Evolutionary conservation across 2,888 invertebrate species (phyloP).

Genomic region (Flexamia atlantica): DNA sequence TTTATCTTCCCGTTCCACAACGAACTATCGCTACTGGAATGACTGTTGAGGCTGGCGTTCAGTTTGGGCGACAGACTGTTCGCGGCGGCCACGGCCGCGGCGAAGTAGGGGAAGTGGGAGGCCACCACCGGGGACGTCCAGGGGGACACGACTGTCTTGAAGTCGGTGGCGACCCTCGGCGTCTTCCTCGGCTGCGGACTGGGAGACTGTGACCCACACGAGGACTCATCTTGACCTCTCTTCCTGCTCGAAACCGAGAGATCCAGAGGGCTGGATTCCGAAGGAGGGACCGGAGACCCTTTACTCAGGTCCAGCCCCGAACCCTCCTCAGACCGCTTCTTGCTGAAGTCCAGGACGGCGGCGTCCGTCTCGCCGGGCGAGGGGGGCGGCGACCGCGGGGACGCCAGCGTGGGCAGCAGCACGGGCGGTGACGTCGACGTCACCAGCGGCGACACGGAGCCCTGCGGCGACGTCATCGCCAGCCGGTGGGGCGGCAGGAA

Average conservation of each 20-base stretch:
- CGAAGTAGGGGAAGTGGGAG: slow-evolving; percentile 88
- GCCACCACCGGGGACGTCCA: slow-evolving; percentile 89
- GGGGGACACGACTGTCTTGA: slow-evolving; percentile 84
- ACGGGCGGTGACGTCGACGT: slow-evolving; percentile 82
- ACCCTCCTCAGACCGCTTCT: slow-evolving; percentile 79
- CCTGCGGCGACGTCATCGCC: slow-evolving; percentile 82
- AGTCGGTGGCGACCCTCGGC: slow-evolving; percentile 77
- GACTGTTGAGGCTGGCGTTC: slow-evolving; percentile 75
- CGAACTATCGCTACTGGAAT: slow-evolving; percentile 67
- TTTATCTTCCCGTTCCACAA: slow-evolving; percentile 91
- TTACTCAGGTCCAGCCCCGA: slow-evolving; percentile 85
- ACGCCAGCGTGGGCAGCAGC: slow-evolving; percentile 72
- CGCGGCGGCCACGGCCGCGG: slow-evolving; percentile 82
- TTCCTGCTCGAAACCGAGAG: slow-evolving; percentile 87
- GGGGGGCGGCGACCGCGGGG: slow-evolving; percentile 77
- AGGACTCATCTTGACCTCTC: slow-evolving; percentile 80
- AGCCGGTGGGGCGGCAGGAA: slow-evolving; percentile 80
- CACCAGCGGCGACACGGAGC: slow-evolving; percentile 83
- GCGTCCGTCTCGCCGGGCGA: slow-evolving; percentile 79
- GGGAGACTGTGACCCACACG: slow-evolving; percentile 68
- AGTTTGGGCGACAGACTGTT: slow-evolving; percentile 83
- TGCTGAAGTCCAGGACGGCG: slow-evolving; percentile 88
- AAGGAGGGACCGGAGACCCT: slow-evolving; percentile 74
- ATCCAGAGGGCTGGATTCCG: slow-evolving; percentile 86
- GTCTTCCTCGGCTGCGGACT: slow-evolving; percentile 70